Evolutionary conservation across 2,888 invertebrate species (phyloP), one percentile per base, ranked within the genome.

Genomic region (Lasioglossum pauxillum): DNA sequence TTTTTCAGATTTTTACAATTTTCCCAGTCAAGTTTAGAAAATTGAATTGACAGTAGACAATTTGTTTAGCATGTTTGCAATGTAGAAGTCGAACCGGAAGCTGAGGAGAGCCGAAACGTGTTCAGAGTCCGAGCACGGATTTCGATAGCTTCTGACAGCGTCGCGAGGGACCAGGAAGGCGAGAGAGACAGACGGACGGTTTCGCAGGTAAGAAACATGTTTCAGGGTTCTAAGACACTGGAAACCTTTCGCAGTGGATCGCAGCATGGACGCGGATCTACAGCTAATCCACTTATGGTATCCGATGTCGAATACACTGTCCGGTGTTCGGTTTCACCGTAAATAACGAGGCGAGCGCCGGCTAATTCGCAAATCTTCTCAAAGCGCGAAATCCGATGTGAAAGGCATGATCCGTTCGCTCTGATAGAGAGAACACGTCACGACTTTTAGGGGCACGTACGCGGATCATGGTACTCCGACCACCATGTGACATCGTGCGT

Each of bases 201-300:
- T 53, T 19, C 41, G 64, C 74, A 60, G 69, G 75, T 38, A 57
- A 81, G 80, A 78, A 77, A 81, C 78, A 73, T 73, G 79, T 83
- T 83, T 77, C 80, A 76, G 76, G 69, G 76, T 74, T 85, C 78
- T 76, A 87, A 84, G 85, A 81, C 83, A 88, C 82, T 82, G 85
- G 83, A 82, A 82, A 82, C 83, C 85, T 76, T 85, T 78, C 87
- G 87, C 79, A 76, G 83, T 83, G 85, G 87, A 90, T 88, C 84
- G 85, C 85, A 82, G 80, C 83, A 80, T 87, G 89, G 88, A 89
- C 90, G 88, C 88, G 89, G 88, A 89, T 90, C 85, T 88, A 88
- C 91, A 90, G 91, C 92, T 94, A 94, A 94, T 94, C 94, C 92
- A 94, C 94, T 94, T 93, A 94, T 91, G 92, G 93, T 94, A 91